Conservation (phyloP, 2,888 invertebrate species). For the Elegia similella region DNA sequence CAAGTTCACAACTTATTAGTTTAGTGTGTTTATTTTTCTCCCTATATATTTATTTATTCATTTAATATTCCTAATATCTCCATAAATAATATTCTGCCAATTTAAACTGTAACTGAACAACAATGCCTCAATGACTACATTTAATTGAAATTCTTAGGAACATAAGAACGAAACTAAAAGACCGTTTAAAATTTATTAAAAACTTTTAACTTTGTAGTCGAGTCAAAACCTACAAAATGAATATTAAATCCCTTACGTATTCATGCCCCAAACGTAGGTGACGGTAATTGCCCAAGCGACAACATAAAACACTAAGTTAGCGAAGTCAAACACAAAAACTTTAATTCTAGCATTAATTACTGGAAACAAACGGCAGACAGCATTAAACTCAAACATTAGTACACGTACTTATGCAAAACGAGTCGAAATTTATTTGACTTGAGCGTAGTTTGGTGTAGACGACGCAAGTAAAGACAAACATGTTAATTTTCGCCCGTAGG, state of each 20-base stretch:
- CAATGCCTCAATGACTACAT: too few relatives aligned
- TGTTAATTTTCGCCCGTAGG: conserved; percentile 63
- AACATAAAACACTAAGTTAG: conserved; percentile 35
- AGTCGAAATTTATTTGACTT: conserved; percentile 78
- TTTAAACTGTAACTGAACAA: too few relatives aligned
- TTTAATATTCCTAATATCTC: too few relatives aligned
- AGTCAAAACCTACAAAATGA: not conserved
- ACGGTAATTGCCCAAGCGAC: conserved; percentile 22
- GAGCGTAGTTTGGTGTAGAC: conserved; percentile 75
- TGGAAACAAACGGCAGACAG: conserved; percentile 44
- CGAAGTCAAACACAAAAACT: conserved; percentile 53
- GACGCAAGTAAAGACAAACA: conserved; percentile 78
- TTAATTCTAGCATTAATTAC: conserved; percentile 74
- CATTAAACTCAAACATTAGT: conserved; percentile 71
- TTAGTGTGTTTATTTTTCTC: too few relatives aligned
- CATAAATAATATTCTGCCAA: too few relatives aligned
- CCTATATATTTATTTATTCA: too few relatives aligned
- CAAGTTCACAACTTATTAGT: too few relatives aligned
- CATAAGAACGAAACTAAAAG: too few relatives aligned
- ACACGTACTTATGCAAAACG: conserved; percentile 73
- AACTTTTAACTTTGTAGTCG: not conserved
- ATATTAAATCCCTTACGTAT: conserved; percentile 6
- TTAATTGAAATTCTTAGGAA: too few relatives aligned
- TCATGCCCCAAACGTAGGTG: conserved; percentile 6
- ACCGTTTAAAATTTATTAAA: too few relatives aligned